A percentile compares a stretch with the other conserved stretches of the same genome.
Conservation (phyloP, 1,140 invertebrate species). For the Macrosteles quadrilineatus region DNA sequence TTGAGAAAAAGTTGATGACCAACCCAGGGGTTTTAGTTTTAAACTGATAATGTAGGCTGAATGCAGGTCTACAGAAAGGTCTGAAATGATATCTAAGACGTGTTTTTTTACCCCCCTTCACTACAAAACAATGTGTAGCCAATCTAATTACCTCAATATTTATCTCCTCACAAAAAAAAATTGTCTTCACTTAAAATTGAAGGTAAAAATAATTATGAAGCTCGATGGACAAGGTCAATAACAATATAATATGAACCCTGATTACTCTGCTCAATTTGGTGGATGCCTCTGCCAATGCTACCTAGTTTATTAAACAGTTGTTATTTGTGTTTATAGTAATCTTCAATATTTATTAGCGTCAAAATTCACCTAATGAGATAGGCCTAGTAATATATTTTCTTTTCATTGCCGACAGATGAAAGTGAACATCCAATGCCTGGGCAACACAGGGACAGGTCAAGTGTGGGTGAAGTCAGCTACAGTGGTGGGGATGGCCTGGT, state of each 20-base stretch:
- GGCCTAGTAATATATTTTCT: neutral
- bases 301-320: neutral
- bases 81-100: neutral
- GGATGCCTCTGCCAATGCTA: neutral
- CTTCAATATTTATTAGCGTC: neutral
- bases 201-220: no score
- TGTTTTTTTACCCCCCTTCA: neutral
- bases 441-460: slow-evolving; percentile 44
- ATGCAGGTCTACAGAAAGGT: no score
- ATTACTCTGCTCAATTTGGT: no score
- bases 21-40: no score
- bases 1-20: no score
- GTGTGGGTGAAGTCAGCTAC: slow-evolving; percentile 41
- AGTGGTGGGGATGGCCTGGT: slow-evolving; percentile 85
- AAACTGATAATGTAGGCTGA: no score
- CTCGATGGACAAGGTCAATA: no score
- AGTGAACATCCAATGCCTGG: slow-evolving; percentile 62
- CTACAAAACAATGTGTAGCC: no score
- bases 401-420: slow-evolving; percentile 59
- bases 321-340: neutral
- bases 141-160: no score
- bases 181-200: no score
- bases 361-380: neutral
- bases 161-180: no score
- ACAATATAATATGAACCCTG: neutral